phyloP scores from a whole-genome alignment of 2,888 invertebrate species.

The Julus scandinavius region DNA sequence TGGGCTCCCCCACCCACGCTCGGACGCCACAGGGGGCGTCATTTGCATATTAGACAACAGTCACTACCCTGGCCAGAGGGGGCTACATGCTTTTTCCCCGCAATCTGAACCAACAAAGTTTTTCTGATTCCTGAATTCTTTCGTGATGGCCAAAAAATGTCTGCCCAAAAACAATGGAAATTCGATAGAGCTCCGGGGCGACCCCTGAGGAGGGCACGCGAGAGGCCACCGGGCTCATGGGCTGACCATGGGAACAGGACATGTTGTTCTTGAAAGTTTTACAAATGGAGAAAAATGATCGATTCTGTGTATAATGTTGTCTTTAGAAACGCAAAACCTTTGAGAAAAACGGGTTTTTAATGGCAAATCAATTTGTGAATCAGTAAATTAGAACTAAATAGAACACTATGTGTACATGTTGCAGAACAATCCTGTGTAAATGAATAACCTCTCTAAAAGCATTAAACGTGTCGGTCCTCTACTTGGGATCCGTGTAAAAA shows the following conservation, averaged over 20 bases:
- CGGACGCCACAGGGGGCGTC: neutral
- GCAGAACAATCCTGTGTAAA: too few relatives aligned
- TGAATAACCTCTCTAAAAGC: too few relatives aligned
- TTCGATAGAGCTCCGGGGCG: neutral
- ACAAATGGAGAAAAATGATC: neutral
- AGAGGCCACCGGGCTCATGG: neutral
- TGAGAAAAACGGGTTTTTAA: too few relatives aligned
- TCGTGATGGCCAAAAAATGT: neutral
- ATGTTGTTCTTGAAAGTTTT: neutral
- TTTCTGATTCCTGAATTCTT: neutral
- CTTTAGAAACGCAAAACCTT: too few relatives aligned
- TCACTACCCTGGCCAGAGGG: conserved; percentile 19
- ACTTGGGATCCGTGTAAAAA: too few relatives aligned
- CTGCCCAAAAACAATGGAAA: conserved; percentile 27
- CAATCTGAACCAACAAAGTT: neutral
- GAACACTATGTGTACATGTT: too few relatives aligned
- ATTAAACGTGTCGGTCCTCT: too few relatives aligned
- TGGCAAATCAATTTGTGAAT: too few relatives aligned
- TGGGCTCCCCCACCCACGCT: neutral
- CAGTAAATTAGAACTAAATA: too few relatives aligned
- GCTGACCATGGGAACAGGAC: neutral
- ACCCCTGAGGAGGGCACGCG: conserved; percentile 12
- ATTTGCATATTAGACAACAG: conserved; percentile 33
- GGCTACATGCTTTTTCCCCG: neutral
- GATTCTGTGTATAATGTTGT: too few relatives aligned